Base-by-base conservation (phyloP, 2,888 invertebrate genomes). In the Amphipoea oculea region DNA sequence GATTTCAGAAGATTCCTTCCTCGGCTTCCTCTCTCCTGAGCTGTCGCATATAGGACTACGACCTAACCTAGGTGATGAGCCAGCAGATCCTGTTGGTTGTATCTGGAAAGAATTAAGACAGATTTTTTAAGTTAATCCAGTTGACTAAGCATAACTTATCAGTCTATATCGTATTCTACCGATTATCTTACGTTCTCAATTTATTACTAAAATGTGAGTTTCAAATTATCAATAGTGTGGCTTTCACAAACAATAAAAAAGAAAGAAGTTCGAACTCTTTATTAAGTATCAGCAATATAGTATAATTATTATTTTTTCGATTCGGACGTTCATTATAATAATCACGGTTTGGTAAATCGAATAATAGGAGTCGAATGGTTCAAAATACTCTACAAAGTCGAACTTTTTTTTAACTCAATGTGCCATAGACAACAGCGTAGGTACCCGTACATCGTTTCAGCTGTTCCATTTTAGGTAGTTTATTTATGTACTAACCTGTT, bases 1-100 rank as follows among this genome's bases (percentile, higher is more conserved):
- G 89, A 99, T 99, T 98, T 99, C 99, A 0, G 98, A 98, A 68
- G 98, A 98, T 90, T 99, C 98, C 90, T 98, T 99, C 89, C 98
- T 97, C 67, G 98, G 97, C 90, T 98, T 97, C 86, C 98, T 95
- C 79, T 98, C 97, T 1, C 97, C 97, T 0, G 96, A 96, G 66
- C 94, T 95, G 81, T 95, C 96, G 84, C 96, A 96, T 70, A 96
- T 95, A 1, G 93, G 95, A 86, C 96, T 95, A 4, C 96, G 91
- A 29, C 96, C 97, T 9, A 97, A 88, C 0, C 97, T 93, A 0
- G 97, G 97, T 0, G 97, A 97, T 0, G 97, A 97, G 0, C 97
- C 97, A 0, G 97, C 97, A 1, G 97, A 97, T 0, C 97, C 97
- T 2, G 97, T 94, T 0, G 96, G 96, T 76, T 93, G 95, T 91